These are phyloP conservation scores for Megaceryle maxima DNA, from an alignment of 2,113 vertebrate genomes.

Conservation along the genomic window DNA sequence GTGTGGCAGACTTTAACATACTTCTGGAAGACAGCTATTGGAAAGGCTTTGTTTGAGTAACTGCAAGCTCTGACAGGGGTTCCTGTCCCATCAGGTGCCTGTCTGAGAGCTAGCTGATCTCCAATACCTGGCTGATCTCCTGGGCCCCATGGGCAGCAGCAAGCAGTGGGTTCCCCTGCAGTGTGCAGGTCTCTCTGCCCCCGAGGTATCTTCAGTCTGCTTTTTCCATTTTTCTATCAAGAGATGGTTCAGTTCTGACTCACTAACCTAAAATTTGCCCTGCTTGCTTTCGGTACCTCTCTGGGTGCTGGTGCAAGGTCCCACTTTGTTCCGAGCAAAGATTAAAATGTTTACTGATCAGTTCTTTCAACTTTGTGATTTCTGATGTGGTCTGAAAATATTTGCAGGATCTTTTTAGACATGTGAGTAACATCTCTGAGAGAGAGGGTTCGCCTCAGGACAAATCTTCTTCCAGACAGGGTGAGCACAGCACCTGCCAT, in stretches of 20 bases:
- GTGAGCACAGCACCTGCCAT: accelerated
- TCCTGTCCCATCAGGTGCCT: not conserved
- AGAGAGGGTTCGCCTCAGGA: not conserved
- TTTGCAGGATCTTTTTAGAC: not conserved
- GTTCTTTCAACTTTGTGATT: not conserved
- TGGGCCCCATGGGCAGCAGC: accelerated
- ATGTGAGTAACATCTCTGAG: not conserved
- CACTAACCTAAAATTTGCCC: not conserved
- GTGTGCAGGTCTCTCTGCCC: not conserved
- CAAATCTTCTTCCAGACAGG: not conserved
- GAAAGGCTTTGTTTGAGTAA: not conserved
- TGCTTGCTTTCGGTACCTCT: not conserved
- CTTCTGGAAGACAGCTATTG: not conserved
- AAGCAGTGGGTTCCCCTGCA: not conserved
- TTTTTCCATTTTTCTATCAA: not conserved
- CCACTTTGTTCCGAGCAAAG: not conserved
- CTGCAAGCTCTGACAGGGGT: not conserved
- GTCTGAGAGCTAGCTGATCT: not conserved
- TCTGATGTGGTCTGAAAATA: not conserved
- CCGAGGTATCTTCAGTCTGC: not conserved
- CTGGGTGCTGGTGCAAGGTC: not conserved
- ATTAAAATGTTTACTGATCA: not conserved
- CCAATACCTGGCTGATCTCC: not conserved
- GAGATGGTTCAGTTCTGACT: not conserved
- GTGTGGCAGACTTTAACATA: not conserved